Evolutionary conservation across 2,888 invertebrate genomes (phyloP), one percentile per base, ranked within the genome.

Genomic region (Agrilus mali): DNA sequence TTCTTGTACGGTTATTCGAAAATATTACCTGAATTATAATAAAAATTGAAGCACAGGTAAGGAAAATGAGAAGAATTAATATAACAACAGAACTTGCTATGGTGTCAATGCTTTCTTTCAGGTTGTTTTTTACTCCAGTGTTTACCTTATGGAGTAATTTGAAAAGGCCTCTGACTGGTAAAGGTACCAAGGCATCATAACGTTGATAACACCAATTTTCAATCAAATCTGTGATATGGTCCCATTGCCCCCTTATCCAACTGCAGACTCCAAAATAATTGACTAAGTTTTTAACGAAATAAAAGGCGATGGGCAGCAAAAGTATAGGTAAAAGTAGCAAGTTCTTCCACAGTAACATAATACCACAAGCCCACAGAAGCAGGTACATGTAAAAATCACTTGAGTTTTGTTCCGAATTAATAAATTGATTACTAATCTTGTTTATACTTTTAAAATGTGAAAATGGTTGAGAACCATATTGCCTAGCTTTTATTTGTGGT

Each of bases 51-150:
- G 86, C 78, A 53, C 87, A 80, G 40, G 82, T 74, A 14, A 85
- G 75, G 53, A 88, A 83, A 22, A 92, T 61, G 42, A 94, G 75
- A 41, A 95, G 76, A n/a, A 85, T 78, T 40, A 87, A 71, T 50
- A 95, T 92, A 55, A 95, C 87, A 42, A 89, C 74, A 51, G 85
- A 80, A 38, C 87, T 85, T 6, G 92, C 86, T 2, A 90, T 84
- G 0, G 88, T 80, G 66, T 94, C 92, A 33, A 93, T 79, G 1
- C 84, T 86, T 15, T 78, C 77, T 59, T 82, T 81, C 0, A 88
- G 70, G 41, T 75, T 67, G 36, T 76, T 71, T 5, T 79, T 77
- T 15, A 82, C 58, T 47, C 74, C 73, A 2, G 66, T 62, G 60
- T 85, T 84, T 45, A 78, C 68, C 49, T 78, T 76, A 10, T 76